phyloP scores from a whole-genome alignment of 2,113 vertebrate genomes.

The Marcusenius ussheri region DNA sequence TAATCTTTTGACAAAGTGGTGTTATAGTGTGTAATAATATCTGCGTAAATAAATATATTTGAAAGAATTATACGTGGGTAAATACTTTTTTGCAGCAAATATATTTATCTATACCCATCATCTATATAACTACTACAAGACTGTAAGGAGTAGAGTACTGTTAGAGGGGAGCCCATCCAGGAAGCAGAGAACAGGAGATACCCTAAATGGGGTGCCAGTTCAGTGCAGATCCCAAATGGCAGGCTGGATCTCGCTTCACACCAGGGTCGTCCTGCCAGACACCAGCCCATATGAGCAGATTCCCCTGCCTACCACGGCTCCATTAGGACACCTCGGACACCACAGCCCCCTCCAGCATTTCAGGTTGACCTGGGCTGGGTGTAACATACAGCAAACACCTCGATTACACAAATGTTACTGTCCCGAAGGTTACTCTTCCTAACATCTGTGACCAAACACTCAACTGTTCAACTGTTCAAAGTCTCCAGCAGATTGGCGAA shows the following conservation, averaged over 20 bases:
- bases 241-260: not conserved
- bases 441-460: not conserved
- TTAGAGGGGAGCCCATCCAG: not conserved
- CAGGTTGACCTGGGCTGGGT: not conserved
- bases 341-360: not conserved
- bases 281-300: not conserved
- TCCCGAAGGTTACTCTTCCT: not conserved
- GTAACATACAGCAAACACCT: not conserved
- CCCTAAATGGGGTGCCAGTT: not conserved
- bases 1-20: not conserved
- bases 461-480: not conserved
- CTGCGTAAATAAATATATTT: not conserved
- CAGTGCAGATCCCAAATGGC: not conserved
- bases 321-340: not conserved
- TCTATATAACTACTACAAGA: not conserved
- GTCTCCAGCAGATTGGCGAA: not conserved
- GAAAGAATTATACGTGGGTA: not conserved
- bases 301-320: not conserved
- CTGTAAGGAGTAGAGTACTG: not conserved
- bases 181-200: not conserved
- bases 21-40: not conserved
- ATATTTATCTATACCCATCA: not conserved
- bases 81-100: not conserved
- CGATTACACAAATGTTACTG: not conserved
- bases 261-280: not conserved